These are phyloP conservation scores for Neoscelio sp. DNA, from an alignment of 2,888 invertebrate species.

Conservation along the genomic window DNA sequence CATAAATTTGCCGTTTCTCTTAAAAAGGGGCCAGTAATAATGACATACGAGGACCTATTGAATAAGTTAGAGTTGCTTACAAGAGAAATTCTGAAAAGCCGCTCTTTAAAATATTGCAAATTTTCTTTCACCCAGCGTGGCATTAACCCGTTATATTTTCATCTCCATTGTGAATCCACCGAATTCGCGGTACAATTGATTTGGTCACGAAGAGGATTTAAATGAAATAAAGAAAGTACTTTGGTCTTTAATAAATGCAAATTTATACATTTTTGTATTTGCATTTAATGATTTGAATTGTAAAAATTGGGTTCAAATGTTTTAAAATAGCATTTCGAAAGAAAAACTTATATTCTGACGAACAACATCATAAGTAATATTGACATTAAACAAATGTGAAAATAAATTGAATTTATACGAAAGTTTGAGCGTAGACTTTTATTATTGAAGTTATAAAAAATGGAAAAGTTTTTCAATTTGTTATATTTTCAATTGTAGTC, in stretches of 20 bases:
- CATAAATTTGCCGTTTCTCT: conserved; percentile 53
- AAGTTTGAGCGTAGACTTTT: background rate
- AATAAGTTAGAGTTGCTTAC: conserved; percentile 11
- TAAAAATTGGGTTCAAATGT: too few relatives aligned
- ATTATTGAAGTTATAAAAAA: conserved; percentile 16
- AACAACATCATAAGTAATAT: too few relatives aligned
- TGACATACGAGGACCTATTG: conserved; percentile 53
- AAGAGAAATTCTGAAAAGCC: conserved; percentile 5
- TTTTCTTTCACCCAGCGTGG: background rate
- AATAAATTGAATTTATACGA: background rate
- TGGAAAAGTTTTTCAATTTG: conserved; percentile 18
- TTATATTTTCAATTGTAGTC: conserved; percentile 14
- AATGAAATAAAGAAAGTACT: too few relatives aligned
- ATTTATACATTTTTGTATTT: too few relatives aligned
- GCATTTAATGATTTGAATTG: too few relatives aligned
- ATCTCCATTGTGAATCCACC: conserved; percentile 6
- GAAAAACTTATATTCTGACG: too few relatives aligned
- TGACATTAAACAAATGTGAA: too few relatives aligned
- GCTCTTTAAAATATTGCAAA: conserved; percentile 35
- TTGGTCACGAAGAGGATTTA: too few relatives aligned
- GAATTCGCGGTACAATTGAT: conserved; percentile 17
- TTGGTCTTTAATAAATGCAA: too few relatives aligned
- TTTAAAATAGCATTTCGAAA: too few relatives aligned
- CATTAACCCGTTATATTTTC: conserved; percentile 34
- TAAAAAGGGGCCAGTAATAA: conserved; percentile 42